Evolutionary conservation across 2,888 invertebrate genomes (phyloP), one percentile per base, ranked within the genome.

Genomic region (Saturnia pavonia): DNA sequence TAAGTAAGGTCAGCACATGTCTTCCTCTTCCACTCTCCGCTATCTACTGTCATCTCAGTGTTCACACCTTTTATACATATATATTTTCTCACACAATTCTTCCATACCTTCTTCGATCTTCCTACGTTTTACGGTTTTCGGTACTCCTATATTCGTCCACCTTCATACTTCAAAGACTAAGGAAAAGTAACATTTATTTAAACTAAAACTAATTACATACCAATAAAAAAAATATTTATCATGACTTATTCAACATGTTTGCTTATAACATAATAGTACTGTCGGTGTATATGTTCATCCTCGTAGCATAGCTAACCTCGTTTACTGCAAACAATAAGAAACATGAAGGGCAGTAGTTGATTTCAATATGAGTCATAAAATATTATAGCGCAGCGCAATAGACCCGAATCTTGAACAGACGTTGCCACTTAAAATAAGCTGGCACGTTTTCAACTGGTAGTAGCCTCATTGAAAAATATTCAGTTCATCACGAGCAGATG

Each of bases 401-500:
- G 85, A 87, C 86, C 87, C 88, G 89, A 88, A 89, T 91, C 90
- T 91, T 84, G 82, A 88, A 84, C 91, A 91, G 91, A 88, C 88
- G 88, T 90, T 88, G 88, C 88, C 90, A 91, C 91, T 93, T 92
- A 90, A 92, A 93, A 93, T 92, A 92, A 91, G 87, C 91, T 94
- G 93, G 92, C 92, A 93, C 88, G 90, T 85, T 88, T 91, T 92
- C 92, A 92, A 94, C 89, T 88, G 88, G 87, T 86, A 84, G 88
- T 88, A 91, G 91, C 91, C 91, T 90, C 89, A 90, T 91, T 91
- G 86, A 85, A 85, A 89, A 91, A 88, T 91, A 91, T 93, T 92
- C 90, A 91, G 92, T 90, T 90, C 91, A 91, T 94, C 91, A 92
- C 88, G 90, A 89, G 87, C 93, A 92, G 92, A 92, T 92, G 92